Conservation (phyloP, 2,113 vertebrate genomes). For the Rhinopomastus cyanomelas region DNA sequence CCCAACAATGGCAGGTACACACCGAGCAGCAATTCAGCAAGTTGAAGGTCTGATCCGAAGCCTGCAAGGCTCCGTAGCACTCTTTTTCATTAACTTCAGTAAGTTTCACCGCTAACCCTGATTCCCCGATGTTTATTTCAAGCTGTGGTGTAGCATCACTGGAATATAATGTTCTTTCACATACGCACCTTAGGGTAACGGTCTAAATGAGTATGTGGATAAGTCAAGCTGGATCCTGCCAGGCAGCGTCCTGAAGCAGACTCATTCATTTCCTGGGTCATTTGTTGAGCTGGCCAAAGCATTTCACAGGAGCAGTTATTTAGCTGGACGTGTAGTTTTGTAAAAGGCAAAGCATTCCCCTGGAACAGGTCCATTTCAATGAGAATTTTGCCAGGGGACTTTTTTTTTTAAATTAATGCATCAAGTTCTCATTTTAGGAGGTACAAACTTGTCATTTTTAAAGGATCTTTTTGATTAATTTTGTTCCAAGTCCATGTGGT, state of each 20-base stretch:
- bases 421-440: neutral
- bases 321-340: neutral
- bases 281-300: neutral
- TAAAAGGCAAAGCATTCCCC: neutral
- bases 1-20: neutral
- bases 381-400: neutral
- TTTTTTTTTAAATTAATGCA: neutral
- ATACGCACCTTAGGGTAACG: neutral
- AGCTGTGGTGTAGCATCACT: neutral
- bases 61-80: neutral
- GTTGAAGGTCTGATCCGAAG: neutral
- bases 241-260: neutral
- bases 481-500: conserved; percentile 4
- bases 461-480: neutral
- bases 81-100: conserved; percentile 38
- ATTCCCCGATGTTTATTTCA: neutral
- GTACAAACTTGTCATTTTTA: conserved; percentile 1
- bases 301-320: neutral
- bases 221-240: neutral
- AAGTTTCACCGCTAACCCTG: neutral
- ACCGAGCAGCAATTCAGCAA: neutral
- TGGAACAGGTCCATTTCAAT: neutral
- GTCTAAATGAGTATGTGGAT: neutral
- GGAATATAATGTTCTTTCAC: neutral
- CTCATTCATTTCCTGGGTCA: neutral